Percentiles rank a stretch among this genome's conserved stretches.
phyloP scores from a whole-genome alignment of 2,888 invertebrate genomes.

The Colostygia pectinataria region DNA sequence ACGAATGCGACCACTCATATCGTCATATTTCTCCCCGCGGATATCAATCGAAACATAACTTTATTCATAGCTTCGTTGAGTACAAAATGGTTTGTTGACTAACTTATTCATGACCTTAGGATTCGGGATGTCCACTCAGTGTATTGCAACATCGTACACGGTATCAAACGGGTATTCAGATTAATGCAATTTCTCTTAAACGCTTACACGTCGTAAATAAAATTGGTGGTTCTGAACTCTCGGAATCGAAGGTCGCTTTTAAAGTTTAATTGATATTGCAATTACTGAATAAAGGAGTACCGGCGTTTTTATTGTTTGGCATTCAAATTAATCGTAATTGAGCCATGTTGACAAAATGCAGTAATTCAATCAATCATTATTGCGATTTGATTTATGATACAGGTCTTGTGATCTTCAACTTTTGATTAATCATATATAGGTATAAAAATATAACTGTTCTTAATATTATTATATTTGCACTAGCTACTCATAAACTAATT shows the following conservation, averaged over 20 bases:
- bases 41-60: slow-evolving; percentile 55
- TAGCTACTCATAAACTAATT: no score
- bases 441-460: slow-evolving; percentile 9
- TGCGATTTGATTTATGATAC: slow-evolving; percentile 11
- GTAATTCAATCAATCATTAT: slow-evolving; percentile 34
- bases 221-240: slow-evolving; percentile 72
- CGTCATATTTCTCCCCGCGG: slow-evolving; percentile 47
- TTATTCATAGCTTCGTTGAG: slow-evolving; percentile 47
- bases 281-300: slow-evolving; percentile 48
- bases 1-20: slow-evolving; percentile 57
- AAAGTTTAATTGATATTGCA: slow-evolving; percentile 70
- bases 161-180: slow-evolving; percentile 82
- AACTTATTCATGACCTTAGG: slow-evolving; percentile 48
- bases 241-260: slow-evolving; percentile 62
- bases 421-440: slow-evolving; percentile 21
- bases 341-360: slow-evolving; percentile 32
- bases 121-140: slow-evolving; percentile 54
- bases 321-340: slow-evolving; percentile 42
- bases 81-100: slow-evolving; percentile 42
- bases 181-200: slow-evolving; percentile 83
- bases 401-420: slow-evolving; percentile 20
- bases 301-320: slow-evolving; percentile 43
- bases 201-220: slow-evolving; percentile 83
- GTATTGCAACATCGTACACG: slow-evolving; percentile 80
- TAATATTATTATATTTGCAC: neutral